Base-by-base conservation (phyloP, 2,113 vertebrate genomes). In the Menidia beryllina region DNA sequence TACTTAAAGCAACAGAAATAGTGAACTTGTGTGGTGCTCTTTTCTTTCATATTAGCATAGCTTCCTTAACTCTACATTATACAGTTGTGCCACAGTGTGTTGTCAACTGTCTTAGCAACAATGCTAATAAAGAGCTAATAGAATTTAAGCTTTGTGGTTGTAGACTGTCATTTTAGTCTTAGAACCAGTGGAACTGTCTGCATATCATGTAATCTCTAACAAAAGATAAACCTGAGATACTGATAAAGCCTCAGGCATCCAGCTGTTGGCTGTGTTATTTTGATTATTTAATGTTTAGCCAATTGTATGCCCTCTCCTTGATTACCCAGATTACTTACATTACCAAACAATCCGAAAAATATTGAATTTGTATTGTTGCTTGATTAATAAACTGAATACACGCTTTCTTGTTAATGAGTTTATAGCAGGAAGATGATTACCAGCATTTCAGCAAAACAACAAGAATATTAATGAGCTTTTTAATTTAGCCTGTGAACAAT, bases 381-480 rank as follows among this genome's bases (percentile, higher is more conserved):
- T 47, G 26, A 36, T 68, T 34, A 34, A 15, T 43, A 14, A 5
- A 17, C 39, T 17, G 5, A 43, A 15, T 13, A 15, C 39, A 43
- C 1, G 5, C 15, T 36, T 21, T 21, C n/a, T 30, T 11, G 15
- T 38, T 21, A 38, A 21, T 56, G 24, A 60, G 56, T 14, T 26
- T 65, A 23, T 14, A 50, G 45, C 49, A 62, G 1, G 17, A 38
- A 72, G 71, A 61, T 56, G 26, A 86, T 69, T 38, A 50, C 27
- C 47, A 54, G 23, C 30, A 50, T 70, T 68, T 68, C 21, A 69
- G 15, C 47, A 69, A n/a, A 23, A 36, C 45, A 52, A 51, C 26
- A 68, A 50, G 69, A 67, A 72, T 69, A 49, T 24, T 72, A 82
- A 79, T 59, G 3, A 55, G 27, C 10, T n/a, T 38, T 43, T 74